Base-by-base conservation (phyloP, 2,113 vertebrate genomes). In the Zosterops pallidus region DNA sequence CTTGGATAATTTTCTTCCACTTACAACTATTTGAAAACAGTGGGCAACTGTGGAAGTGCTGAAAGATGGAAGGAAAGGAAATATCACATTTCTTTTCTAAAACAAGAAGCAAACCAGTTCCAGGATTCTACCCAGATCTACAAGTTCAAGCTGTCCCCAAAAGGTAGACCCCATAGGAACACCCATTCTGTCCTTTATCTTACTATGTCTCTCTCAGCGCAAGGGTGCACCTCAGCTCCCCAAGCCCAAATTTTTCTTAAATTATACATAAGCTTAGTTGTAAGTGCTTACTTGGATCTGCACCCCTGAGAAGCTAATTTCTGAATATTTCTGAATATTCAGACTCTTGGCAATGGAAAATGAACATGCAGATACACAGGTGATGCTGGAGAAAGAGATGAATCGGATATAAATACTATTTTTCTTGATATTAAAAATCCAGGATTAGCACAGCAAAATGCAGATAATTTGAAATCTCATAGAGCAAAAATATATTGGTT, bases 371-470 rank as follows among this genome's bases (percentile, higher is more conserved):
- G 71, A 94, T 90, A 90, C 55, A 83, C 44, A 81, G 56, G 76
- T 89, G 70, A 79, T 90, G 50, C 33, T 87, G 63, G 74, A 87
- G 56, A 84, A 86, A 37, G 17, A 93, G 52, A 89, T 90, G 79
- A 93, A 94, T 78, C n/a, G 83, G 80, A 71, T 90, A 95, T 90
- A 92, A 96, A 93, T 92, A 81, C 83, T 93, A 11, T 95, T 95
- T 92, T 84, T 15, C 56, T 89, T 93, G 47, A 81, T 92, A 86
- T 81, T 90, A 93, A 96, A 89, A 86, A 93, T 79, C 85, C 14
- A 19, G 37, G 83, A 95, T 96, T 94, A 94, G 77, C 68, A 72
- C 60, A 72, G 74, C 75, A 74, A 91, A 92, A 89, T 91, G 55
- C 60, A 90, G 75, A 83, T 85, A 24, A 72, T 59, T n/a, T 42